phyloP scores from a whole-genome alignment of 2,888 invertebrate genomes.

The Andrena camellia region DNA sequence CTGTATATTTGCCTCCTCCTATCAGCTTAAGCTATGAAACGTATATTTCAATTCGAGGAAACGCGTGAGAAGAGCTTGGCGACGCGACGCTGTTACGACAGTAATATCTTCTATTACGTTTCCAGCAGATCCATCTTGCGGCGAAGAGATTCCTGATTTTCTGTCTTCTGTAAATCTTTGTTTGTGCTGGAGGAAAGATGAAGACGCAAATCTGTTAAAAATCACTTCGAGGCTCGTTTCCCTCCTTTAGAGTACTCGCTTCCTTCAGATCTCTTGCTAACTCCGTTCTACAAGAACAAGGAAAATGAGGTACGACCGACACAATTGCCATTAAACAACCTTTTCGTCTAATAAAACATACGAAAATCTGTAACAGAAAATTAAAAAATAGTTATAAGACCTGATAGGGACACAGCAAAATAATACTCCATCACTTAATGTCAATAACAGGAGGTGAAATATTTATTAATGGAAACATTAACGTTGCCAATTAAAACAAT shows the following conservation, averaged over 20 bases:
- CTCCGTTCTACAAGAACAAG: conserved; percentile 18
- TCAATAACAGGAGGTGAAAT: no score
- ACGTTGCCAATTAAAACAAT: no score
- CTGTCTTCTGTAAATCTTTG: conserved; percentile 51
- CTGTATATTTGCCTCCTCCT: background rate
- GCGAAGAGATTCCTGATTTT: conserved; percentile 32
- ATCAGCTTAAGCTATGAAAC: conserved; percentile 3
- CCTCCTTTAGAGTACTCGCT: conserved; percentile 35
- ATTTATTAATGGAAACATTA: no score
- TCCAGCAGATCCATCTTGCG: conserved; percentile 29
- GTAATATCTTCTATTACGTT: conserved; percentile 39
- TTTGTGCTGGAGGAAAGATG: conserved; percentile 41
- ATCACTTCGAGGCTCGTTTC: conserved; percentile 4
- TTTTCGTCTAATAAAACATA: background rate
- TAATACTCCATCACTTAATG: no score
- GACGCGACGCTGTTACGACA: conserved; percentile 31
- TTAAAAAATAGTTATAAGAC: background rate
- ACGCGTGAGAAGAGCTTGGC: conserved; percentile 27
- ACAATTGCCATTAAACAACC: background rate
- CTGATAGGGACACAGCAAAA: no score
- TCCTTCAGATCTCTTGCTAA: conserved; percentile 33
- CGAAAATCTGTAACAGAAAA: background rate
- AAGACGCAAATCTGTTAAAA: conserved; percentile 27
- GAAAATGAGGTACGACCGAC: conserved; percentile 8
- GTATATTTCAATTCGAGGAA: conserved; percentile 39